A percentile compares a stretch with the other conserved stretches of the same genome.
Evolutionary conservation across 2,888 invertebrate genomes (phyloP).

Genomic region (Dryobota labecula): DNA sequence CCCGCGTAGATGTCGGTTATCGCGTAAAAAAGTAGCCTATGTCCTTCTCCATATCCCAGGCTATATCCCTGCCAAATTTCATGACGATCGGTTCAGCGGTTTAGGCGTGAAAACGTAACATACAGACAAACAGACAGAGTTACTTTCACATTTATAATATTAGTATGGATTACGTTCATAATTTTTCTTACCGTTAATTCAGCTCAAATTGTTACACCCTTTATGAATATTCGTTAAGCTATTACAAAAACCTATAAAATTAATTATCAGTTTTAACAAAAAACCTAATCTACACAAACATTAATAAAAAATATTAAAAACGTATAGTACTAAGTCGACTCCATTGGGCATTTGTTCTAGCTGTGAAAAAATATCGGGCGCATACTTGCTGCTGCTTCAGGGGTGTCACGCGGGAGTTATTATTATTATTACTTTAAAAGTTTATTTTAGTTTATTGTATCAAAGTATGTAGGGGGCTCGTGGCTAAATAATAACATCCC

Average conservation of each 20-base stretch:
- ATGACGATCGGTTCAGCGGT: too few species aligned
- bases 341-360: constrained; percentile 74
- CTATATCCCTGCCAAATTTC: too few species aligned
- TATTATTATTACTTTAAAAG: constrained; percentile 80
- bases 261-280: background rate
- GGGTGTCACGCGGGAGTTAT: constrained; percentile 75
- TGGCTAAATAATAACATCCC: background rate
- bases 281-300: background rate
- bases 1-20: too few species aligned
- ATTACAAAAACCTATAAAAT: background rate
- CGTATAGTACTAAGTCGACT: constrained; percentile 70
- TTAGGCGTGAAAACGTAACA: too few species aligned
- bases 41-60: too few species aligned
- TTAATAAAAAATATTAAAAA: constrained; percentile 54
- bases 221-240: background rate
- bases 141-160: too few species aligned
- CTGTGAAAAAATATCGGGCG: constrained; percentile 90
- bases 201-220: background rate
- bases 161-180: too few species aligned
- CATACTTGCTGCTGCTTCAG: constrained; percentile 83
- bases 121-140: too few species aligned
- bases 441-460: background rate
- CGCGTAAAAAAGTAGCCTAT: too few species aligned
- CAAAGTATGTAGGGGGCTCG: background rate
- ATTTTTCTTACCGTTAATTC: background rate